phyloP scores from a whole-genome alignment of 2,888 invertebrate genomes.

The Nemotelus nigrinus region DNA sequence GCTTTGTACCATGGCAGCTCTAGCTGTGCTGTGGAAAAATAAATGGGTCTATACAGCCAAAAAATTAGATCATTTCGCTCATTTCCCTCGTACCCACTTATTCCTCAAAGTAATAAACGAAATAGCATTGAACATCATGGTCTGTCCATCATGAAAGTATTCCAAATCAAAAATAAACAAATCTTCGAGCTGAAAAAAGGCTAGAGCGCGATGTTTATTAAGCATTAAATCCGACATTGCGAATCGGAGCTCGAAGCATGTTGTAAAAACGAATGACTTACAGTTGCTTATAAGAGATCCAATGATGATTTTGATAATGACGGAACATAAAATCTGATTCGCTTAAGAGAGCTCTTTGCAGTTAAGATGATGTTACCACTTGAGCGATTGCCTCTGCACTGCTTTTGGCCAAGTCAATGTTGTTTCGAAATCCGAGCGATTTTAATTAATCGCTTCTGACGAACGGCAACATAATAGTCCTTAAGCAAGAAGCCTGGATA shows the following conservation, averaged over 20 bases:
- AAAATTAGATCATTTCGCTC: too few relatives aligned
- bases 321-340: slow-evolving; percentile 42
- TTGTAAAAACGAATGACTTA: slow-evolving; percentile 29
- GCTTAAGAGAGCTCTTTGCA: slow-evolving; percentile 33
- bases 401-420: background rate
- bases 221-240: slow-evolving; percentile 38
- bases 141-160: background rate
- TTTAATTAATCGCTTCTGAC: slow-evolving; percentile 18
- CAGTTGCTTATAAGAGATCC: slow-evolving; percentile 15
- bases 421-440: slow-evolving; percentile 24
- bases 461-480: slow-evolving; percentile 6
- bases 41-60: too few relatives aligned
- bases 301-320: slow-evolving; percentile 32
- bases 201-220: slow-evolving; percentile 19
- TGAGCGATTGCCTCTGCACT: slow-evolving; percentile 1
- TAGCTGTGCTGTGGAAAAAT: too few relatives aligned
- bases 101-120: background rate
- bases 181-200: background rate
- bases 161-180: slow-evolving; percentile 19
- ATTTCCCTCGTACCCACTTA: too few relatives aligned
- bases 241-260: slow-evolving; percentile 14
- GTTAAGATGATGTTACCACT: slow-evolving; percentile 36
- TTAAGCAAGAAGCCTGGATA: background rate
- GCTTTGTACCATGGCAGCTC: too few relatives aligned
- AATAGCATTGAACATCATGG: background rate